Evolutionary conservation across 37 sponge, comb jelly and placozoan genomes (phyloP), one percentile per base, ranked within the genome.

Genomic region (Dysidea cf. avara): DNA sequence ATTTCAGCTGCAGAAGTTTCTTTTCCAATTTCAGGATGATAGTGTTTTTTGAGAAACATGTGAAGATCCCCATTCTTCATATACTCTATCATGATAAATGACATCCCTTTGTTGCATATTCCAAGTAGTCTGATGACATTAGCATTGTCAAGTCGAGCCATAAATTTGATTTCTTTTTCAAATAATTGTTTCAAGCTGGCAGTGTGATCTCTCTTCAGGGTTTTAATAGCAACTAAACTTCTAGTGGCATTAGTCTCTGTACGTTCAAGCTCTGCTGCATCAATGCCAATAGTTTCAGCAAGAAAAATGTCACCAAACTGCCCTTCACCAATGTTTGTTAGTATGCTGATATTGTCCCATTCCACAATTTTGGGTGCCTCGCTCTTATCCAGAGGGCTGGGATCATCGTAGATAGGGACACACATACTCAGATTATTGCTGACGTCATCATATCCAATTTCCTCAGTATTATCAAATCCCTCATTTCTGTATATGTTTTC

Each of bases 101-200:
- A n/a, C n/a, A n/a, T n/a, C n/a, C n/a, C n/a, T n/a, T n/a, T n/a
- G n/a, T n/a, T n/a, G n/a, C n/a, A n/a, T n/a, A n/a, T n/a, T n/a
- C n/a, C n/a, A n/a, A n/a, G n/a, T n/a, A n/a, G n/a, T n/a, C n/a
- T n/a, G n/a, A n/a, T n/a, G n/a, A n/a, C n/a, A n/a, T n/a, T n/a
- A n/a, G n/a, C 70, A 39, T 92, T 84, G 35, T 74, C 59, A 58
- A 92, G 78, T 5, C 77, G 64, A 9, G 88, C 62, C 81, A 92
- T 87, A 61, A 83, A 87, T 64, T 80, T 80, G n/a, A 92, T 68
- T 63, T 92, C 88, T 69, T 90, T 90, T n/a, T n/a, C n/a, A n/a
- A n/a, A n/a, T n/a, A n/a, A n/a, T n/a, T n/a, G n/a, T n/a, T 66
- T 64, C 30, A 87, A 43, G 2, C 52, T 22, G 24, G 33, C 7